Base-by-base conservation (phyloP, 2,113 vertebrate species). In the Hemiscyllium ocellatum region DNA sequence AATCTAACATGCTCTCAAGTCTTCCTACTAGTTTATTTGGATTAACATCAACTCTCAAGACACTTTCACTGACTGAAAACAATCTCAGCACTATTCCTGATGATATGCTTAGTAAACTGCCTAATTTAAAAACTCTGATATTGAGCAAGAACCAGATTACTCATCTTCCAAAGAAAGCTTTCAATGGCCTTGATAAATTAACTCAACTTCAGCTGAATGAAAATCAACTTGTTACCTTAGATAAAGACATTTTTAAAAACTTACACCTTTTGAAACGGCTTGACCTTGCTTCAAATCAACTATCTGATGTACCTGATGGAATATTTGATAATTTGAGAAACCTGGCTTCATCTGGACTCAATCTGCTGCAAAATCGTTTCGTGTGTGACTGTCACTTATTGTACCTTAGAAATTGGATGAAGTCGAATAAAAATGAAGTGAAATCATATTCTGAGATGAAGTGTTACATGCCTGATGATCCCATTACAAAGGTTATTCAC, bases 311-410 rank as follows among this genome's bases (percentile, higher is more conserved):
- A 91, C 97, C 97, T 15, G 76, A 0, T 3, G 96, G 97, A 33
- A 96, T 98, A 69, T 97, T 98, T 95, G 83, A 97, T 2, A 70
- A 96, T 50, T 95, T 97, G 56, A 78, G 80, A 8, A 97, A 97
- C 85, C 97, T 98, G 20, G 6, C 3, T 29, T 0, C 10, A 19
- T 96, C 0, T 37, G 97, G 97, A 1, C 80, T 98, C 37, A 96
- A 97, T 96, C 97, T 99, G 3, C 97, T 96, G 33, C 95, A 96
- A 29, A 99, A 99, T 83, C 97, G 97, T 0, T 98, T 98, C 98
- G 95, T 87, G 29, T 99, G 98, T 96, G 98, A 99, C 97, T 98
- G 98, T 72, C 97, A 96, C n/a, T 96, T 99, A 61, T 94, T 96
- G 50, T 42, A 96, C 29, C 96, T 98, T 56, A 96, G 97, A 78